These are phyloP conservation scores for Perithous albicinctus DNA, from an alignment of 2,888 invertebrate species.

Conservation along the genomic window DNA sequence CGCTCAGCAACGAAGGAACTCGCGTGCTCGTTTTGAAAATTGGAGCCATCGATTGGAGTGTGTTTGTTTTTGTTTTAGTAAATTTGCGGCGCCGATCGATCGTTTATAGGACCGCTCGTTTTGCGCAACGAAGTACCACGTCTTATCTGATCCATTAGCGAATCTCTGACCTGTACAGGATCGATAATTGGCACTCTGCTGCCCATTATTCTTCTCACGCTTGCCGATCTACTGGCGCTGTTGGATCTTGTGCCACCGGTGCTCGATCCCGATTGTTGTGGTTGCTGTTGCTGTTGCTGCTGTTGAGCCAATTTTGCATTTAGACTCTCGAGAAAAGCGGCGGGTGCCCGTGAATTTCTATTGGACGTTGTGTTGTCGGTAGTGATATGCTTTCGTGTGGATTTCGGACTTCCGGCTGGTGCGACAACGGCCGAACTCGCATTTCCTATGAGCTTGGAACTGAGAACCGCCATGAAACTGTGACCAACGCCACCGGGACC, in stretches of 20 bases:
- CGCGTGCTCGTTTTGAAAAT: conserved; percentile 58
- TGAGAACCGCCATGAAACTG: conserved; percentile 89
- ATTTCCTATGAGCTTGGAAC: conserved; percentile 87
- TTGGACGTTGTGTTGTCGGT: conserved; percentile 83
- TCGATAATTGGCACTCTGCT: conserved; percentile 83
- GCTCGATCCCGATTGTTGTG: conserved; percentile 85
- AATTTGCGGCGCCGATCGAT: conserved; percentile 95
- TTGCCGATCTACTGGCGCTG: conserved; percentile 80
- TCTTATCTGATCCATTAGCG: conserved; percentile 97
- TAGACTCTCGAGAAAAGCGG: conserved; percentile 91
- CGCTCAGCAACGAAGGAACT: conserved; percentile 64
- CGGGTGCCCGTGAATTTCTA: conserved; percentile 84
- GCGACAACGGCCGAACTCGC: conserved; percentile 70
- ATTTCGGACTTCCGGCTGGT: conserved; percentile 79
- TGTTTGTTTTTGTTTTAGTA: conserved; percentile 86
- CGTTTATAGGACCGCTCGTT: conserved; percentile 91
- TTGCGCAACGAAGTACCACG: conserved; percentile 93
- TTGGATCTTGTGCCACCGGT: conserved; percentile 57
- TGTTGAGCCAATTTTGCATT: conserved; percentile 92
- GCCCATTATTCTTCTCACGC: conserved; percentile 82
- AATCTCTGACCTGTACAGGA: conserved; percentile 87
- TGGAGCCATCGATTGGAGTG: conserved; percentile 12
- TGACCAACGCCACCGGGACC: conserved; percentile 87
- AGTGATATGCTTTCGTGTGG: conserved; percentile 82
- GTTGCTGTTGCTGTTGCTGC: conserved; percentile 87